phyloP scores from a whole-genome alignment of 2,113 vertebrate genomes.

The Phylloscopus whistleri region DNA sequence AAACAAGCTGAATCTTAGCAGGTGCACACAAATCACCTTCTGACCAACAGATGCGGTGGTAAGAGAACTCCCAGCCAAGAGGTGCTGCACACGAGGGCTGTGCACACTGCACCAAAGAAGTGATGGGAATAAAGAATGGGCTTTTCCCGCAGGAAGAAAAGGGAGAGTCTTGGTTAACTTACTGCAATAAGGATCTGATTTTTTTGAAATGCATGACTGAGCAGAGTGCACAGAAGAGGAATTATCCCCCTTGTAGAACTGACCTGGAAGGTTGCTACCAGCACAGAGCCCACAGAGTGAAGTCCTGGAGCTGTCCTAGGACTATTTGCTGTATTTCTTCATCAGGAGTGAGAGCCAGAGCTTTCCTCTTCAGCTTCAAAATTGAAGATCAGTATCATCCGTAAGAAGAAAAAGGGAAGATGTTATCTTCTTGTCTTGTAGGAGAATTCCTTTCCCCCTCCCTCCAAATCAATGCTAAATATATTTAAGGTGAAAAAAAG shows the following conservation, averaged over 20 bases:
- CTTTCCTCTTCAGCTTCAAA: background rate
- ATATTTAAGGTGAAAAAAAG: background rate
- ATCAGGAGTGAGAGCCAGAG: background rate
- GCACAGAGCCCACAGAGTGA: background rate
- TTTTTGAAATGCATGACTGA: background rate
- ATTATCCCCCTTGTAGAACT: background rate
- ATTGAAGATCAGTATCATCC: background rate
- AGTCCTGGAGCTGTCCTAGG: background rate
- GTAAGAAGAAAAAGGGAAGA: background rate
- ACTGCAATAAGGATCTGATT: background rate
- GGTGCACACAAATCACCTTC: too few relatives aligned
- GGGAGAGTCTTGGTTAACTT: background rate
- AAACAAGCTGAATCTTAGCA: too few relatives aligned
- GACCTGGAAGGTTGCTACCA: background rate
- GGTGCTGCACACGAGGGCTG: too few relatives aligned
- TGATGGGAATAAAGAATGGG: too few relatives aligned
- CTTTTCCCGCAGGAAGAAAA: too few relatives aligned
- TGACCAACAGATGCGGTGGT: too few relatives aligned
- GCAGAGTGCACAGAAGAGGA: background rate
- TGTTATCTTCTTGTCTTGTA: background rate
- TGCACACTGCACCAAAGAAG: too few relatives aligned
- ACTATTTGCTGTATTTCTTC: background rate
- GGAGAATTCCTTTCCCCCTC: background rate
- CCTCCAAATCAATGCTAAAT: background rate
- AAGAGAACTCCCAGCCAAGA: too few relatives aligned